Base-by-base conservation (phyloP, 2,888 invertebrate genomes). In the Chirona hameri region DNA sequence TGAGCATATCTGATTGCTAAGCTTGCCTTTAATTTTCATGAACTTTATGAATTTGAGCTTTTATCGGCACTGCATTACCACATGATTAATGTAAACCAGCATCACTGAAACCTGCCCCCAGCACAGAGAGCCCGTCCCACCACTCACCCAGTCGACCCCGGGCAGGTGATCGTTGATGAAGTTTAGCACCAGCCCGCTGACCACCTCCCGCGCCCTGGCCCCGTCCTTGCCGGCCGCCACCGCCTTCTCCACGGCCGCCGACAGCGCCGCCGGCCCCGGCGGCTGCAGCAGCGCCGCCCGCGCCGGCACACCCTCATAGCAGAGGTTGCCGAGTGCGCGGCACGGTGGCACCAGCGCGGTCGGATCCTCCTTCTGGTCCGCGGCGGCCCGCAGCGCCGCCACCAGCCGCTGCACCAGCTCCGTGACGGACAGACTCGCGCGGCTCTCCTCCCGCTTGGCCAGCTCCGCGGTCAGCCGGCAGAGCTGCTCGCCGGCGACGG, bases 181-280 rank as follows among this genome's bases (percentile, higher is more conserved):
- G 46, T 76, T 76, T 7, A 76, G 76, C 76, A 76, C 39, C 46
- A 76, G 27, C 24, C 76, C 76, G 10, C 39, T 76, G 76, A 39
- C 24, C 39, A 76, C 76, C 46, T 76, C 46, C 9, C 76, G 27
- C 0, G 76, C 76, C 21, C 76, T 9, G 10, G 9, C 46, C 12
- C 76, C 76, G 24, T 24, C 46, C 46, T 18, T 18, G 0, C 46
- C 46, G 10, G 39, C 46, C 24, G 18, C 3, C 39, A 24, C 9
- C 24, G 76, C 76, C 3, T 39, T 18, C 39, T 2, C 21, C 5
- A 76, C 76, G 21, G 76, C 76, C 21, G 39, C 76, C 24, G 21
- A 24, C 39, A 76, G 1, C 12, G 76, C 76, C 46, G 24, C 24
- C 46, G 39, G 7, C 10, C 76, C 76, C 9, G 5, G 9, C 76